phyloP scores from a whole-genome alignment of 1,140 invertebrate genomes.

The Ganaspis sp. region DNA sequence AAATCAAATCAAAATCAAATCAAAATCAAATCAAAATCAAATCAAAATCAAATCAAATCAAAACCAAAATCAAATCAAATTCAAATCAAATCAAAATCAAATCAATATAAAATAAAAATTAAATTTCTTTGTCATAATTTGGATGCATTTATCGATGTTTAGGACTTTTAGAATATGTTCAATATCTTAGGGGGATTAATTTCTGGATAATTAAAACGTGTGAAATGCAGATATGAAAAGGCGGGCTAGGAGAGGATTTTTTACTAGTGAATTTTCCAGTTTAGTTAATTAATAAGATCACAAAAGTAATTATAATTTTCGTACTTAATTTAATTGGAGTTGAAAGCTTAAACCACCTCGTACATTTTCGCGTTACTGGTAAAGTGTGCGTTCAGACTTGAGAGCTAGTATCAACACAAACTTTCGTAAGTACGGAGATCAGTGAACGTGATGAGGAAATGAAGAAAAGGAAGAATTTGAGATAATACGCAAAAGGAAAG shows the following conservation, averaged over 20 bases:
- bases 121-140: too few relatives aligned
- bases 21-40: too few relatives aligned
- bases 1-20: too few relatives aligned
- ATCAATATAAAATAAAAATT: too few relatives aligned
- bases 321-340: constrained; percentile 8
- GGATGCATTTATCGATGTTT: too few relatives aligned
- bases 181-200: background rate
- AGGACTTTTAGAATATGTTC: too few relatives aligned
- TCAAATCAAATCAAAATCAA: too few relatives aligned
- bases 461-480: constrained; percentile 4
- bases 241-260: background rate
- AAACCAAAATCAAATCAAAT: too few relatives aligned
- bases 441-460: constrained; percentile 10
- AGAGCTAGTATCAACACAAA: constrained; percentile 24
- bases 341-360: background rate
- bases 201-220: background rate
- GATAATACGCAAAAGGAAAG: constrained; percentile 14
- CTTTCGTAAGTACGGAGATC: constrained; percentile 10
- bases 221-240: background rate
- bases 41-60: too few relatives aligned
- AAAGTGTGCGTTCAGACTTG: constrained; percentile 9
- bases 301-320: background rate
- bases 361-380: constrained; percentile 20
- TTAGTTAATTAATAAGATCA: background rate
- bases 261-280: background rate